These are phyloP conservation scores for Holotrichia oblita DNA, from an alignment of 1,140 invertebrate species.

Conservation along the genomic window DNA sequence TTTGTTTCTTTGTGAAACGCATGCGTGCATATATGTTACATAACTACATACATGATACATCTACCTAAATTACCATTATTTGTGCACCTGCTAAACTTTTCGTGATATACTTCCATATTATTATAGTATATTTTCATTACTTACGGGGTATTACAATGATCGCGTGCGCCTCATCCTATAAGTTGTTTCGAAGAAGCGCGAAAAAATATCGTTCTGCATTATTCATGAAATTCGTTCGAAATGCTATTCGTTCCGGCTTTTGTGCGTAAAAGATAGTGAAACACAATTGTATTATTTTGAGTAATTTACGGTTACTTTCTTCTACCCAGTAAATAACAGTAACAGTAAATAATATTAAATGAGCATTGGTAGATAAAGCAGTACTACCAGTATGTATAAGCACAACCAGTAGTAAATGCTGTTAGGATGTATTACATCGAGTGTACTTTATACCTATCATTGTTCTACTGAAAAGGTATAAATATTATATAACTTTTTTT, in stretches of 20 bases:
- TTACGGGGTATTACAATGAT: background rate
- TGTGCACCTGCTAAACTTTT: background rate
- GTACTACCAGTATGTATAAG: background rate
- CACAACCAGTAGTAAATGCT: no score
- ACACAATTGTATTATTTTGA: no score
- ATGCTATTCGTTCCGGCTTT: background rate
- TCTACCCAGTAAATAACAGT: background rate
- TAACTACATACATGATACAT: background rate
- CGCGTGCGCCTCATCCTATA: background rate
- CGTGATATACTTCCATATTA: no score
- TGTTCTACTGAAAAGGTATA: no score
- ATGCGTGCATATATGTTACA: background rate
- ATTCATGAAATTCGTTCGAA: background rate
- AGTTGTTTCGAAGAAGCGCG: background rate
- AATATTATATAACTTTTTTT: no score
- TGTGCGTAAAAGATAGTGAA: constrained; percentile 5
- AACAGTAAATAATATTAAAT: background rate
- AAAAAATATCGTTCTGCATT: background rate
- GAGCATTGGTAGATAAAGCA: background rate
- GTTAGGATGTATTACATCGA: no score
- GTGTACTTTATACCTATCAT: no score
- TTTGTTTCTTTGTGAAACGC: background rate
- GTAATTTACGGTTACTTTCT: background rate
- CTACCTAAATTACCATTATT: background rate
- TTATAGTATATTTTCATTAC: no score